A percentile compares a stretch with the other conserved stretches of the same genome.
phyloP scores from a whole-genome alignment of 1,140 invertebrate species.

The Dendrolimus kikuchii region DNA sequence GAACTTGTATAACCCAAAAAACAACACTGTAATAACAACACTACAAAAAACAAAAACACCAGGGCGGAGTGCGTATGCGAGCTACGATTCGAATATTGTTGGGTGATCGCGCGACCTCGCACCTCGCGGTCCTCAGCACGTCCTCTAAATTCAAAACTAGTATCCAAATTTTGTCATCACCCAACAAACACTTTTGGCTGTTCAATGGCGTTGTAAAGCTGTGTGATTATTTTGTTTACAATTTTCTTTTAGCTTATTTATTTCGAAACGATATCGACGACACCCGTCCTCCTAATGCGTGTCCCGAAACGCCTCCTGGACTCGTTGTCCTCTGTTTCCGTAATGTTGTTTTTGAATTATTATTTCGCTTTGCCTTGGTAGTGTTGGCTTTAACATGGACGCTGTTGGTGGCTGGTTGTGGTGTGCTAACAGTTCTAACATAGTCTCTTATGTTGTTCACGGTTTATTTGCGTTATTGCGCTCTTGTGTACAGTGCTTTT shows the following conservation, averaged over 20 bases:
- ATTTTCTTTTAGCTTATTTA: slow-evolving; percentile 17
- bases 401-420: slow-evolving; percentile 56
- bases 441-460: slow-evolving; percentile 29
- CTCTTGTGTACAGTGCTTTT: slow-evolving; percentile 39
- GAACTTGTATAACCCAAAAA: background rate
- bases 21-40: slow-evolving; percentile 2
- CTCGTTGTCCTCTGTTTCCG: slow-evolving; percentile 66
- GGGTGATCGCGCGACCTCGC: slow-evolving; percentile 50
- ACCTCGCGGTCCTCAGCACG: slow-evolving; percentile 39
- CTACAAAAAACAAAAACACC: slow-evolving; percentile 8
- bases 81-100: slow-evolving; percentile 39
- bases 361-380: slow-evolving; percentile 70
- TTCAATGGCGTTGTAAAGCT: slow-evolving; percentile 60
- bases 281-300: slow-evolving; percentile 9
- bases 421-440: slow-evolving; percentile 70
- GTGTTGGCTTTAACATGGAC: slow-evolving; percentile 65
- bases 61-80: slow-evolving; percentile 47
- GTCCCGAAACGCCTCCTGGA: slow-evolving; percentile 57
- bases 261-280: slow-evolving; percentile 8
- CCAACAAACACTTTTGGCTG: slow-evolving; percentile 60
- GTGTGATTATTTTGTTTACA: slow-evolving; percentile 52
- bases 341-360: slow-evolving; percentile 63
- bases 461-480: slow-evolving; percentile 49
- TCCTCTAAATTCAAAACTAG: slow-evolving; percentile 13
- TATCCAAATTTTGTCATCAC: slow-evolving; percentile 48